phyloP scores from a whole-genome alignment of 2,888 invertebrate species.

The Tiliacea aurago region DNA sequence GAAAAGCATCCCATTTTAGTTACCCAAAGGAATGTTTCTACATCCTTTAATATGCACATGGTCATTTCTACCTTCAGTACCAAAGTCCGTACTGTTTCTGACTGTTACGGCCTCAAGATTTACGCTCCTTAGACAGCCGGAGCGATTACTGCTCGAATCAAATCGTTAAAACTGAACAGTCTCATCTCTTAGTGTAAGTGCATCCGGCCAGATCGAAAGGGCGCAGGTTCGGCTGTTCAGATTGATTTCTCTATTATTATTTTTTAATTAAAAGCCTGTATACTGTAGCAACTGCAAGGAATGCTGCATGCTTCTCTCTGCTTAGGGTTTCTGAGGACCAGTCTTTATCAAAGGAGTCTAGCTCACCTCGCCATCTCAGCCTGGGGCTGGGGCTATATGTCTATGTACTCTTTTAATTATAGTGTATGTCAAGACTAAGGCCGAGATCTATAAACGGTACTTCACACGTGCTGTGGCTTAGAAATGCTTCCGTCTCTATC shows the following conservation, averaged over 20 bases:
- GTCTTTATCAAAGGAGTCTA: too few species aligned
- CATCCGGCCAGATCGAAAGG: neutral
- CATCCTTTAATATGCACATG: neutral
- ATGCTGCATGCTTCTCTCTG: neutral
- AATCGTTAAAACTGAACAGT: conserved; percentile 17
- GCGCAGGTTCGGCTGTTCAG: neutral
- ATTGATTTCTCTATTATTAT: conserved; percentile 1
- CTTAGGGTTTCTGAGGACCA: neutral
- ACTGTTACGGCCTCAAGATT: conserved; percentile 5
- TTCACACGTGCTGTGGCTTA: neutral
- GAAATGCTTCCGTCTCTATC: neutral
- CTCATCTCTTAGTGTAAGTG: neutral
- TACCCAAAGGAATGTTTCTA: neutral
- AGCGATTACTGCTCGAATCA: neutral
- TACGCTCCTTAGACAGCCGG: neutral
- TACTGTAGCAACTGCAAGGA: neutral
- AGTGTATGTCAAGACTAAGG: neutral
- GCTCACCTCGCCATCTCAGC: neutral
- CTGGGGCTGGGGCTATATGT: neutral
- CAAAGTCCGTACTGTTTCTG: neutral
- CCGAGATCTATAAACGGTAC: neutral
- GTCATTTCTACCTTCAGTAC: neutral
- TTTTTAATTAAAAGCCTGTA: neutral
- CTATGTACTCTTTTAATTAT: neutral
- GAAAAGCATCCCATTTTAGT: neutral